Evolutionary conservation across 2,888 invertebrate species (phyloP).

Genomic region (Drosophila mimica): DNA sequence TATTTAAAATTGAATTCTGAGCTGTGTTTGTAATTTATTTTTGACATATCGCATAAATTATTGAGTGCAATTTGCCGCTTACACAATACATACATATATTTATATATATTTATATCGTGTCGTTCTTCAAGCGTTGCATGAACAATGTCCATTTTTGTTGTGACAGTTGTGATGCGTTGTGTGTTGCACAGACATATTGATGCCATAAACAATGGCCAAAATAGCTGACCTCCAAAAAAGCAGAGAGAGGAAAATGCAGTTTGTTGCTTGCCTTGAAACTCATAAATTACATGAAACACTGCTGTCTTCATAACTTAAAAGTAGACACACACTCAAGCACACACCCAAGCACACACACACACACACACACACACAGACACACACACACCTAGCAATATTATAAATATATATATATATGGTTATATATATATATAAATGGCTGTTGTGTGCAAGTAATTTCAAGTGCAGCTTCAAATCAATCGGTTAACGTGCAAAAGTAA

Average conservation of each 20-base stretch:
- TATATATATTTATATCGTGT: not conserved
- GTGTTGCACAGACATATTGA: conserved; percentile 9
- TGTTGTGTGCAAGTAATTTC: conserved; percentile 49
- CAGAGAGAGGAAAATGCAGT: not conserved
- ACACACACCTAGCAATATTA: conserved; percentile 19
- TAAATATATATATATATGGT: not conserved
- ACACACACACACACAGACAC: conserved; percentile 64
- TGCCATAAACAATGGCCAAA: conserved; percentile 69
- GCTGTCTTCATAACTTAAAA: conserved; percentile 71
- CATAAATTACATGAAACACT: conserved; percentile 62
- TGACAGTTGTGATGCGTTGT: conserved; percentile 8
- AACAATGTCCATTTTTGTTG: conserved; percentile 27
- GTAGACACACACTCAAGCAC: no score
- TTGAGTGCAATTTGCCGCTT: conserved; percentile 60
- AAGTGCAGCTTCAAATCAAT: conserved; percentile 76
- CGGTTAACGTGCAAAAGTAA: conserved; percentile 35
- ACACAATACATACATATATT: not conserved
- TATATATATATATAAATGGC: conserved; percentile 9
- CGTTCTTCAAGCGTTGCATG: conserved; percentile 24
- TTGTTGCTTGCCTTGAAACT: conserved; percentile 31
- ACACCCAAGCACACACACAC: conserved; percentile 43
- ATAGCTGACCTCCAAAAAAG: conserved; percentile 66
- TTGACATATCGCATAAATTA: conserved; percentile 63
- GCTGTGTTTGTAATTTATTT: conserved; percentile 30
- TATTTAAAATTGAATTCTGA: conserved; percentile 3